These are phyloP conservation scores for Amitus sp. DNA, from an alignment of 2,888 invertebrate genomes.

Conservation along the genomic window DNA sequence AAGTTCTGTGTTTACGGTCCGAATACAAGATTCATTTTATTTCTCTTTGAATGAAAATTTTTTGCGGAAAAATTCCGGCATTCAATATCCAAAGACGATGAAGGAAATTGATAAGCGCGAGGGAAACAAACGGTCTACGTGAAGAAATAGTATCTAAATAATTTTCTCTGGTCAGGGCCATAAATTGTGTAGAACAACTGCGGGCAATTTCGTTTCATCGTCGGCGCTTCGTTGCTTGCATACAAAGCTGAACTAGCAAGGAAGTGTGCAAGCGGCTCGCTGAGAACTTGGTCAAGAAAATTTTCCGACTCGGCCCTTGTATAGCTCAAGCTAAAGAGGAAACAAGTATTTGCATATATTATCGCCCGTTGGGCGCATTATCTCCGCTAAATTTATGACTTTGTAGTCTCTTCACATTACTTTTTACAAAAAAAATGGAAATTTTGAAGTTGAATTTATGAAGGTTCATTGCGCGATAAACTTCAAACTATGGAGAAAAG, in stretches of 20 bases:
- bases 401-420: too few relatives aligned
- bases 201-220: slow-evolving; percentile 7
- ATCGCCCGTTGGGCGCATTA: slow-evolving; percentile 33
- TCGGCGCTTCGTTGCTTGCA: slow-evolving; percentile 11
- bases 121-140: background rate
- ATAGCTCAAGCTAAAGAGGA: background rate
- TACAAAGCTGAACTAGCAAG: slow-evolving; percentile 24
- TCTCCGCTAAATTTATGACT: slow-evolving; percentile 42
- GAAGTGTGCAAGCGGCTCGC: slow-evolving; percentile 20
- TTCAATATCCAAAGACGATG: background rate
- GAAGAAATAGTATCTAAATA: background rate
- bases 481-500: too few relatives aligned
- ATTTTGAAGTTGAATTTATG: too few relatives aligned
- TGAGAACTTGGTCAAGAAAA: slow-evolving; percentile 41
- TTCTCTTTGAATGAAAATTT: too few relatives aligned
- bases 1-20: too few relatives aligned
- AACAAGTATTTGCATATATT: slow-evolving; percentile 31
- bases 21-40: too few relatives aligned
- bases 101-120: slow-evolving; percentile 2
- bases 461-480: too few relatives aligned
- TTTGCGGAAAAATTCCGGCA: too few relatives aligned
- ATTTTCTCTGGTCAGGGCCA: background rate
- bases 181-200: slow-evolving; percentile 4
- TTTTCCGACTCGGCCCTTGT: slow-evolving; percentile 31
- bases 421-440: too few relatives aligned